Evolutionary conservation across 2,113 vertebrate species (phyloP).

Genomic region (Trichechus manatus): DNA sequence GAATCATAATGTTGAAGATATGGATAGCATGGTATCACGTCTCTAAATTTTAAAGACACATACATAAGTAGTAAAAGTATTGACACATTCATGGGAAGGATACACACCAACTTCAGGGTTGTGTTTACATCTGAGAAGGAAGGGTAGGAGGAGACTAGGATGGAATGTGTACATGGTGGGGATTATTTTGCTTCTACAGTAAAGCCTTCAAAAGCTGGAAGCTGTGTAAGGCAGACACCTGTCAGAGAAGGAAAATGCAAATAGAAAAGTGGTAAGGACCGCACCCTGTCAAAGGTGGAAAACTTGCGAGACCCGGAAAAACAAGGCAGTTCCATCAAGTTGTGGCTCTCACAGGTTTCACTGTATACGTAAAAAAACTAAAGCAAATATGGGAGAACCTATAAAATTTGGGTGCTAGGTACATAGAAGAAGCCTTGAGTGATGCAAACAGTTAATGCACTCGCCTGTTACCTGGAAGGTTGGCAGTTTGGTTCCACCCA

Average conservation of each 20-base stretch:
- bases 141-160: too few species aligned
- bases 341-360: neutral
- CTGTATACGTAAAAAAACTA: neutral
- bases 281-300: neutral
- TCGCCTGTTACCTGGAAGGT: neutral
- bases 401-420: neutral
- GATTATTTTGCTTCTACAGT: neutral
- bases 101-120: too few species aligned
- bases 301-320: neutral
- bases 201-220: neutral
- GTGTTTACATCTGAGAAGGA: neutral
- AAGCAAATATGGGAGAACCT: neutral
- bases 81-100: neutral
- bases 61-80: neutral
- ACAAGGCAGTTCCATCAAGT: neutral
- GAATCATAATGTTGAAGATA: neutral
- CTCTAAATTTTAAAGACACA: neutral
- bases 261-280: neutral
- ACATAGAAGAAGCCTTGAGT: neutral
- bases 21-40: neutral
- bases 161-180: rapidly evolving
- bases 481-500: neutral
- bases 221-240: neutral
- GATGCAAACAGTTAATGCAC: neutral
- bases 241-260: neutral